Evolutionary conservation across 2,888 invertebrate species (phyloP).

Genomic region (Idaea dimidiata): DNA sequence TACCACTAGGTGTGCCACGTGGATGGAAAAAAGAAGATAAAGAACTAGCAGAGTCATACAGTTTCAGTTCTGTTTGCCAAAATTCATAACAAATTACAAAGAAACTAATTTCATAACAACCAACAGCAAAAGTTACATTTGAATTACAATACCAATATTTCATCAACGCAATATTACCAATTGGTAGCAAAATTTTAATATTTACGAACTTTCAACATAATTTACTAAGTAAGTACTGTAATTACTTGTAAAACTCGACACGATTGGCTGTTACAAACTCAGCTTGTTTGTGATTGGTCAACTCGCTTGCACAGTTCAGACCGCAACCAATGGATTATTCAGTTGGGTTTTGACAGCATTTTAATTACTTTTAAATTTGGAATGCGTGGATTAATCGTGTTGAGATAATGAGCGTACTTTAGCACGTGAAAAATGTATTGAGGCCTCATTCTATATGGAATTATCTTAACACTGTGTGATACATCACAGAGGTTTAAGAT

Average conservation of each 20-base stretch:
- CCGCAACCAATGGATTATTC: constrained; percentile 5
- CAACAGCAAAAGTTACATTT: not conserved
- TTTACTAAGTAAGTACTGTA: not conserved
- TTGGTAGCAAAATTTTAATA: not conserved
- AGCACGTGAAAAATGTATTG: constrained; percentile 35
- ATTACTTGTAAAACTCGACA: not conserved
- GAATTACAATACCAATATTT: not conserved
- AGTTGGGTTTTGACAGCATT: constrained; percentile 27
- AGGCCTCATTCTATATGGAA: constrained; percentile 29
- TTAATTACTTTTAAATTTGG: constrained; percentile 42
- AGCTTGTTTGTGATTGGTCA: not conserved
- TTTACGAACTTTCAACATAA: not conserved
- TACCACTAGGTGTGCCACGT: too few relatives aligned
- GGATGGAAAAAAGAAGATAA: too few relatives aligned
- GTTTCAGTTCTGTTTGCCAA: not conserved
- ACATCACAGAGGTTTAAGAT: too few relatives aligned
- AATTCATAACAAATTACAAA: not conserved
- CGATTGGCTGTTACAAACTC: not conserved
- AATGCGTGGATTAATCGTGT: constrained; percentile 42
- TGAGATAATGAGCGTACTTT: constrained; percentile 37
- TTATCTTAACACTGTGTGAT: not conserved
- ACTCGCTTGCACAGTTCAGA: constrained; percentile 24
- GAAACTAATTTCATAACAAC: not conserved
- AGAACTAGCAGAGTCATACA: too few relatives aligned
- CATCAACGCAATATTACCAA: not conserved